Evolutionary conservation across 1,140 invertebrate genomes (phyloP).

Genomic region (Scaptomyza pallida): DNA sequence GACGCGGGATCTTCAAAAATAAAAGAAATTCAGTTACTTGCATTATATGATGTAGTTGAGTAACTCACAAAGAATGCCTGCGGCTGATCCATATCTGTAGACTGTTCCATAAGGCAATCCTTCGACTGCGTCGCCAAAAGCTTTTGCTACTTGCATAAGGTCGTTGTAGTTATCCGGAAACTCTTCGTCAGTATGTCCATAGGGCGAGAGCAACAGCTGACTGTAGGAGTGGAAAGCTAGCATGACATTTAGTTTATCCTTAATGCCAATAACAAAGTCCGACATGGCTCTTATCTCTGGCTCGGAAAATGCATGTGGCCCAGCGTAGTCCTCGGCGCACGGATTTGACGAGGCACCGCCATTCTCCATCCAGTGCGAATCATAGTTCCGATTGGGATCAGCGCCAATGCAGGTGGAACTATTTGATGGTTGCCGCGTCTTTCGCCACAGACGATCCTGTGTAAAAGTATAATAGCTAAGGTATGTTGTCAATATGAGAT

Average conservation of each 20-base stretch:
- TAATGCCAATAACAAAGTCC: slow-evolving; percentile 85
- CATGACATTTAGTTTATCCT: slow-evolving; percentile 84
- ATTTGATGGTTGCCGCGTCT: slow-evolving; percentile 82
- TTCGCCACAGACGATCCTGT: slow-evolving; percentile 85
- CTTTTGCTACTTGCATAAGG: slow-evolving; percentile 85
- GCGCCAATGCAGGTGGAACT: slow-evolving; percentile 86
- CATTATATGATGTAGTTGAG: too few relatives aligned
- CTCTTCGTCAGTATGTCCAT: slow-evolving; percentile 84
- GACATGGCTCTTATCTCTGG: slow-evolving; percentile 88
- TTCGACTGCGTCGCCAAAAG: slow-evolving; percentile 84
- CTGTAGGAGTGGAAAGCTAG: slow-evolving; percentile 86
- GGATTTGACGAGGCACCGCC: slow-evolving; percentile 78
- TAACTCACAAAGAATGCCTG: slow-evolving; percentile 86
- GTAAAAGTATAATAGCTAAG: too few relatives aligned
- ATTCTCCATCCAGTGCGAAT: slow-evolving; percentile 87
- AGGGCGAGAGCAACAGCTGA: slow-evolving; percentile 85
- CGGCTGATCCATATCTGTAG: slow-evolving; percentile 85
- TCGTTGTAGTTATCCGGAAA: slow-evolving; percentile 85
- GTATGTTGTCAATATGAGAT: too few relatives aligned
- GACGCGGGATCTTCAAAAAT: slow-evolving; percentile 81
- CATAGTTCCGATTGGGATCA: slow-evolving; percentile 89
- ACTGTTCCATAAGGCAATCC: slow-evolving; percentile 84
- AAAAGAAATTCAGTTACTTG: neutral
- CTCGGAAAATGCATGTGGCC: slow-evolving; percentile 90
- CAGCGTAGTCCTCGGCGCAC: slow-evolving; percentile 89